A percentile compares a stretch with the other conserved stretches of the same genome.
Evolutionary conservation across 2,797 vertebrate species (phyloP).

Genomic region (Distichodus sexfasciatus): DNA sequence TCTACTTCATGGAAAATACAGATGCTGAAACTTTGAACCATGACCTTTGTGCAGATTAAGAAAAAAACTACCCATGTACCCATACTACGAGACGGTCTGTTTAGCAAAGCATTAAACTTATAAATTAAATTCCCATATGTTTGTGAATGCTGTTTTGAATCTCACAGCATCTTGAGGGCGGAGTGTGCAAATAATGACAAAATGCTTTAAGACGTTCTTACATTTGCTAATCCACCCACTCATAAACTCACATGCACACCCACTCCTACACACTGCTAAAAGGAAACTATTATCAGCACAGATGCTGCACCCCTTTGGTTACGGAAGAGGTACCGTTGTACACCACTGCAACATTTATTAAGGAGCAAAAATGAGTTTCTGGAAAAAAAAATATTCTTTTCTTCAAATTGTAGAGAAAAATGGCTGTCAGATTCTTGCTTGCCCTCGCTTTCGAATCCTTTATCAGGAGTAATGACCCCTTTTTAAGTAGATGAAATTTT

Average conservation of each 20-base stretch:
- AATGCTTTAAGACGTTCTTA: constrained; percentile 25
- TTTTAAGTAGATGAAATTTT: background rate
- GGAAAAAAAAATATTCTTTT: background rate
- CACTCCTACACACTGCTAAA: constrained; percentile 12
- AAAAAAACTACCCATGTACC: too few species aligned
- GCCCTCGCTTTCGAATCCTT: background rate
- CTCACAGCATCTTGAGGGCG: background rate
- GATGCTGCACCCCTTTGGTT: too few species aligned
- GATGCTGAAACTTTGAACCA: too few species aligned
- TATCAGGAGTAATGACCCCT: background rate
- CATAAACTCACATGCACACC: constrained; percentile 18
- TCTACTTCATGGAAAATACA: too few species aligned
- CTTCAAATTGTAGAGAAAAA: background rate
- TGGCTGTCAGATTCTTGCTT: background rate
- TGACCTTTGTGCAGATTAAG: too few species aligned
- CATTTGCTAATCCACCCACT: constrained; percentile 30
- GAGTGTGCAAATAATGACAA: constrained; percentile 41
- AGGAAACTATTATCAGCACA: too few species aligned
- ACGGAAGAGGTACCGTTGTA: too few species aligned
- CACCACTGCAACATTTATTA: too few species aligned
- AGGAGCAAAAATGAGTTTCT: background rate
- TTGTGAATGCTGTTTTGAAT: constrained; percentile 22
- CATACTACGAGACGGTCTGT: constrained; percentile 1
- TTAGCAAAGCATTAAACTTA: constrained; percentile 15
- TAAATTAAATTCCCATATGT: constrained; percentile 35